These are phyloP conservation scores for Blennius ocellaris DNA, from an alignment of 2,113 vertebrate genomes.

Conservation along the genomic window DNA sequence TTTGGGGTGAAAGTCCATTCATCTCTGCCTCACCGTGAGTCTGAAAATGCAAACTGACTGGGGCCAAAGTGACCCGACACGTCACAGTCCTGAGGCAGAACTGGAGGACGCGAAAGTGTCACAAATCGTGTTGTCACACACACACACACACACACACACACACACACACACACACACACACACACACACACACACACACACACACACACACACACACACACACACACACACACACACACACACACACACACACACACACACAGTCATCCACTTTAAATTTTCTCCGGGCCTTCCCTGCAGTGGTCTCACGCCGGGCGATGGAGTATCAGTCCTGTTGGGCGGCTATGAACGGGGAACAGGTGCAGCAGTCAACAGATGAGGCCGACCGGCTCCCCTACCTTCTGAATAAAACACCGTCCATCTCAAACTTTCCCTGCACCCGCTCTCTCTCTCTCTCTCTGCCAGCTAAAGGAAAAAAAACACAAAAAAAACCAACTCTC, in stretches of 20 bases:
- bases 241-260: not conserved
- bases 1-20: not conserved
- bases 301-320: conserved; percentile 29
- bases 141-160: conserved; percentile 12
- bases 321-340: conserved; percentile 34
- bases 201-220: not conserved
- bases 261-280: not conserved
- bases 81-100: conserved; percentile 35
- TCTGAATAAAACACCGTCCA: conserved; percentile 43
- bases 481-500: no score
- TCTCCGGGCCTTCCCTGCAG: conserved; percentile 33
- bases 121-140: not conserved
- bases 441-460: not conserved
- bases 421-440: conserved; percentile 18
- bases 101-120: conserved; percentile 11
- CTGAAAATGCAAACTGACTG: conserved; percentile 37
- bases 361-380: conserved; percentile 36
- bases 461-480: not conserved
- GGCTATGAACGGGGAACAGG: conserved; percentile 52
- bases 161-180: not conserved
- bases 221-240: not conserved
- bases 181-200: no score
- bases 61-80: conserved; percentile 33
- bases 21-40: not conserved
- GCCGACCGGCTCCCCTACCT: conserved; percentile 19